Evolutionary conservation across 2,888 invertebrate genomes (phyloP).

Genomic region (Polydrusus tereticollis): DNA sequence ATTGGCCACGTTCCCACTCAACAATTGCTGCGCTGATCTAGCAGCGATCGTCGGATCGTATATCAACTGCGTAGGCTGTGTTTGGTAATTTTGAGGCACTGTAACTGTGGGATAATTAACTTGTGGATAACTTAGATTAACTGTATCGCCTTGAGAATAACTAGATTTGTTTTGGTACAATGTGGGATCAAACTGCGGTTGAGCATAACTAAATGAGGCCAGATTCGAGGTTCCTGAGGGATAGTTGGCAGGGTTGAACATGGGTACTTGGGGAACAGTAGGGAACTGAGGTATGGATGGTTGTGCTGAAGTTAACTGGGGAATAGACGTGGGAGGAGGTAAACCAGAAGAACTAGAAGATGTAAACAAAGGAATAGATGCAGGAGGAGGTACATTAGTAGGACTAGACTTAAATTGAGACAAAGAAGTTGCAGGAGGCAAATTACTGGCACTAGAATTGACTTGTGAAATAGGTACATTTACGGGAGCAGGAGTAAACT

Average conservation of each 20-base stretch:
- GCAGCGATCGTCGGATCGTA: constrained; percentile 66
- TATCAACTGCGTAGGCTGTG: constrained; percentile 55
- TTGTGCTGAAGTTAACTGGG: constrained; percentile 28
- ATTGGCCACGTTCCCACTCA: constrained; percentile 57
- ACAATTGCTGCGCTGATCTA: constrained; percentile 64
- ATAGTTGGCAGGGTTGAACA: constrained; percentile 49
- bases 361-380: constrained; percentile 31
- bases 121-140: constrained; percentile 38
- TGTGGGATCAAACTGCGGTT: constrained; percentile 42
- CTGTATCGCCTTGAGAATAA: constrained; percentile 12
- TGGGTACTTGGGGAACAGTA: constrained; percentile 49
- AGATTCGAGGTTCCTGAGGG: constrained; percentile 5
- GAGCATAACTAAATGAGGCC: constrained; percentile 9
- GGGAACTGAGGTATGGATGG: constrained; percentile 26
- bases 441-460: constrained; percentile 18
- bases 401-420: constrained; percentile 12
- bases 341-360: background rate
- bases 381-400: constrained; percentile 4
- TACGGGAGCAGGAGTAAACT: constrained; percentile 46
- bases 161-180: background rate
- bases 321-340: constrained; percentile 21
- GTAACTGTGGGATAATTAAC: constrained; percentile 21
- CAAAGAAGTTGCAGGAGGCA: constrained; percentile 15
- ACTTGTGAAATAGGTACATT: constrained; percentile 18
- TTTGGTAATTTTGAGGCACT: constrained; percentile 29